Conservation (phyloP, 2,113 vertebrate species). For the Telmatochromis sp. region DNA sequence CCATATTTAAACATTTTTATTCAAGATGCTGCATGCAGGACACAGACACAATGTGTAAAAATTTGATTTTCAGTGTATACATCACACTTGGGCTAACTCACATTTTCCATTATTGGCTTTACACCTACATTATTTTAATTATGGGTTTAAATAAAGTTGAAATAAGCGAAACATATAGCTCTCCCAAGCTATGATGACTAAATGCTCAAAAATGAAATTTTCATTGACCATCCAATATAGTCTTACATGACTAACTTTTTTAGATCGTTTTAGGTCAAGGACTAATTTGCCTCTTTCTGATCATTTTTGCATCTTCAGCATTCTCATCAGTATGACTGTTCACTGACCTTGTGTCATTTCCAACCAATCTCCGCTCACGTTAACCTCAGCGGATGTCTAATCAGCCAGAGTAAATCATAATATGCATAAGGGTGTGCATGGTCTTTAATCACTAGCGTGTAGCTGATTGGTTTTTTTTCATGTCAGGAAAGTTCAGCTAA, state of each 20-base stretch:
- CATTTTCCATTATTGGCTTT: not conserved
- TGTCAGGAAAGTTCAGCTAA: not conserved
- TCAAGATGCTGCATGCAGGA: not conserved
- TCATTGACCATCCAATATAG: not conserved
- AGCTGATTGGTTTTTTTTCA: not conserved
- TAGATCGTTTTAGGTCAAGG: not conserved
- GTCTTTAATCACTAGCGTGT: not conserved
- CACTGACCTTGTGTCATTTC: not conserved
- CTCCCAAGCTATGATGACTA: not conserved
- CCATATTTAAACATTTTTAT: not conserved
- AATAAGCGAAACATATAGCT: not conserved
- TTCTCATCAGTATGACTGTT: not conserved
- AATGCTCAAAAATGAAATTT: not conserved
- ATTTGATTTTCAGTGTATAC: not conserved
- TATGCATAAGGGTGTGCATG: not conserved
- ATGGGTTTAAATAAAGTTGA: not conserved
- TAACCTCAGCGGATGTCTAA: not conserved
- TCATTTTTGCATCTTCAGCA: not conserved
- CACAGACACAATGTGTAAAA: not conserved
- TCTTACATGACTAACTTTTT: not conserved
- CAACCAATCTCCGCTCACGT: not conserved
- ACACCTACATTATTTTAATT: not conserved
- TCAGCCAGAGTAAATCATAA: not conserved
- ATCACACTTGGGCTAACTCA: not conserved
- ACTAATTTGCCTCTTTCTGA: not conserved